These are phyloP conservation scores for Astropecten irregularis DNA, from an alignment of 53 echinoderm and acorn worm species.

Conservation along the genomic window DNA sequence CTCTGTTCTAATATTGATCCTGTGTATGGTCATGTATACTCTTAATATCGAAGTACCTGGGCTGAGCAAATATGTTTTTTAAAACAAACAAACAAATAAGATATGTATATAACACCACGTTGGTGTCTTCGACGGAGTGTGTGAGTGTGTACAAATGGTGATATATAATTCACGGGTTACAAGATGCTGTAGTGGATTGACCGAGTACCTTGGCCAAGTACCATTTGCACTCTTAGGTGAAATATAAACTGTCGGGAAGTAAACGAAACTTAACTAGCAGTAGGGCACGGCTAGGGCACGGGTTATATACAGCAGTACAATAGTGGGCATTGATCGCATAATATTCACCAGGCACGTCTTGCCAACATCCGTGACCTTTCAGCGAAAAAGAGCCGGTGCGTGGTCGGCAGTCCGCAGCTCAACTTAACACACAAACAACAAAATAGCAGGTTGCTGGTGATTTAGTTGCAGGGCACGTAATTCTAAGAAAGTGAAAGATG, in stretches of 20 bases:
- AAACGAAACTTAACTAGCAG: too few species aligned
- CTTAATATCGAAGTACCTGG: slow-evolving; percentile 21
- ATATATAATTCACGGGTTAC: slow-evolving; percentile 12
- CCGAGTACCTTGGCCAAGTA: background rate
- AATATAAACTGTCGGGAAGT: background rate
- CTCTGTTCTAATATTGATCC: background rate
- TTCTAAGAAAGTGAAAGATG: too few species aligned
- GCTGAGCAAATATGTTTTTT: slow-evolving; percentile 10
- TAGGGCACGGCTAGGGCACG: background rate
- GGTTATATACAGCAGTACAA: slow-evolving; percentile 7
- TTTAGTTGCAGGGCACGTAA: too few species aligned
- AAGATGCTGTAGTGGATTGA: background rate
- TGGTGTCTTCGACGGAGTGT: too few species aligned
- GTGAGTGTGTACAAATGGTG: too few species aligned
- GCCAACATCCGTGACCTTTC: slow-evolving; percentile 54
- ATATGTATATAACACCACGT: too few species aligned
- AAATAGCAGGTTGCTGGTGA: too few species aligned
- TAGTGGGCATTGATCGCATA: too few species aligned
- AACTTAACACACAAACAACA: too few species aligned
- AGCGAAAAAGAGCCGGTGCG: background rate
- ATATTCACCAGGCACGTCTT: too few species aligned
- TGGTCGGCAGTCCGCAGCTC: background rate
- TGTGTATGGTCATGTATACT: slow-evolving; percentile 25
- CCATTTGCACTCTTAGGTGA: background rate
- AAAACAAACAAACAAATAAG: background rate